phyloP scores from a whole-genome alignment of 2,888 invertebrate species.

The Drosophila neotestacea region DNA sequence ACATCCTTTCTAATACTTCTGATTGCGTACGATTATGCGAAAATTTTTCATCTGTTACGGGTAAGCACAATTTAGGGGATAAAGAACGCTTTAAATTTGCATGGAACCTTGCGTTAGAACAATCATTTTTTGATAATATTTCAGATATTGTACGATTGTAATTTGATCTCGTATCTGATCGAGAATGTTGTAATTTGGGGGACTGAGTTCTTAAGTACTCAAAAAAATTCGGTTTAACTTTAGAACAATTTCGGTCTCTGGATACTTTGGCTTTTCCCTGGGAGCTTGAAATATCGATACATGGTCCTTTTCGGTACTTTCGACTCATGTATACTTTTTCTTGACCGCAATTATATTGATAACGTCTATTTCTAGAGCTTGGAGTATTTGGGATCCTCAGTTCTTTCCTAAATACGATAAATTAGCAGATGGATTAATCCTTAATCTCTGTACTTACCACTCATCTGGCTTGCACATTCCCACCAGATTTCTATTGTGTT shows the following conservation, averaged over 20 bases:
- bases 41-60: too few relatives aligned
- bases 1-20: too few relatives aligned
- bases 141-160: too few relatives aligned
- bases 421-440: background rate
- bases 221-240: background rate
- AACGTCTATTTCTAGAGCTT: background rate
- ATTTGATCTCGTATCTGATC: too few relatives aligned
- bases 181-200: background rate
- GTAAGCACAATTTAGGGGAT: too few relatives aligned
- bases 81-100: too few relatives aligned
- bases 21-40: too few relatives aligned
- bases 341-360: background rate
- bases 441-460: conserved; percentile 22
- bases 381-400: background rate
- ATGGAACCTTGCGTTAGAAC: too few relatives aligned
- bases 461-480: conserved; percentile 40
- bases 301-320: background rate
- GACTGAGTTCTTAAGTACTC: background rate
- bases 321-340: background rate
- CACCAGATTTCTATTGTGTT: background rate
- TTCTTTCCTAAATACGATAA: conserved; percentile 22
- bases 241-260: background rate
- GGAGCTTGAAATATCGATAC: background rate
- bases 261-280: background rate
- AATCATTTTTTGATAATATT: too few relatives aligned